phyloP scores from a whole-genome alignment of 2,113 vertebrate species.

The Progne subis region DNA sequence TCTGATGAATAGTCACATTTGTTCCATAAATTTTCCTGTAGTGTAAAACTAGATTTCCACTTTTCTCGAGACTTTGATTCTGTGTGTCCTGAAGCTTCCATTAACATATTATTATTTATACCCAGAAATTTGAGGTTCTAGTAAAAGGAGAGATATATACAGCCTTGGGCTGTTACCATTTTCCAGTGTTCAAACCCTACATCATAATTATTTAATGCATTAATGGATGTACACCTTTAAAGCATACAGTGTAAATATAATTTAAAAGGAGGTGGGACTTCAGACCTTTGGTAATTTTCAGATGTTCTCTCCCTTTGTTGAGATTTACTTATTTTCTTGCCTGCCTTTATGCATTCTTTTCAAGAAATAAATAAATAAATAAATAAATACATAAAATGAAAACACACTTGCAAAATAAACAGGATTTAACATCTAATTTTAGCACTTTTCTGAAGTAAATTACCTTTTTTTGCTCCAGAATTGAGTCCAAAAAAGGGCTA shows the following conservation, averaged over 20 bases:
- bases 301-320: background rate
- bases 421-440: background rate
- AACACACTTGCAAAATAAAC: background rate
- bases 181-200: background rate
- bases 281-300: background rate
- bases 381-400: background rate
- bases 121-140: background rate
- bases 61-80: background rate
- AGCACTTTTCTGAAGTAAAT: background rate
- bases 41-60: background rate
- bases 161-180: rapidly evolving
- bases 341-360: background rate
- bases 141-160: background rate
- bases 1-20: background rate
- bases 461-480: background rate
- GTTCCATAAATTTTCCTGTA: background rate
- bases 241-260: background rate
- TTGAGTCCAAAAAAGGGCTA: background rate
- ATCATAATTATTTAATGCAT: background rate
- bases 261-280: background rate
- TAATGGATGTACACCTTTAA: background rate
- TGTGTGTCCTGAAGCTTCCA: background rate
- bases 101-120: background rate
- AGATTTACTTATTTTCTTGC: background rate
- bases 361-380: background rate